phyloP scores from a whole-genome alignment of 92 coral and sea anemone species.

The Parazoanthus swiftii region DNA sequence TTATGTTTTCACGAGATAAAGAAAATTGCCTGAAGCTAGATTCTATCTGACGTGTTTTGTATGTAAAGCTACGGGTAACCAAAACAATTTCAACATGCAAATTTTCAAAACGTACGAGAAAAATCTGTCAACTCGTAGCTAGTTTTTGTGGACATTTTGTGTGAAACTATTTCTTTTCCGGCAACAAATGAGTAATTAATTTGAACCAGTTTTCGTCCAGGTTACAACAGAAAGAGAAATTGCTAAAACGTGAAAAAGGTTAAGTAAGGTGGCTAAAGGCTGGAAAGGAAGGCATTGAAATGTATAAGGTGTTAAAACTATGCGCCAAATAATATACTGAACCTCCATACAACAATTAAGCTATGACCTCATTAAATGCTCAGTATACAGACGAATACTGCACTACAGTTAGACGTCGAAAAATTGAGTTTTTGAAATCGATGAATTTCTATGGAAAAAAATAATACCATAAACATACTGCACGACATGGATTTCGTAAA shows the following conservation, averaged over 20 bases:
- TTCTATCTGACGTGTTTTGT: background rate
- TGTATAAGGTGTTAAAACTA: no score
- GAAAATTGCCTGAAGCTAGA: constrained; percentile 35
- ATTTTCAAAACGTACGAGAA: background rate
- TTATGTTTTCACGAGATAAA: background rate
- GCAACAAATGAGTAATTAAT: background rate
- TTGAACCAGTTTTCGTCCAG: background rate
- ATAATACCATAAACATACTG: no score
- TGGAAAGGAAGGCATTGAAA: no score
- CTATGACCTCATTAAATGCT: no score
- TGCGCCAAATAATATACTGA: no score
- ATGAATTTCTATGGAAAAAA: no score
- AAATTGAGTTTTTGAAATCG: no score
- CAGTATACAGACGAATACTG: no score
- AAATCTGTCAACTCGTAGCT: background rate
- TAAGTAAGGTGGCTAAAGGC: no score
- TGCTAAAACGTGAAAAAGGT: background rate
- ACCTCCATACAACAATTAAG: no score
- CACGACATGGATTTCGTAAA: no score
- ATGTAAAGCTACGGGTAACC: background rate
- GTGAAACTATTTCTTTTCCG: background rate
- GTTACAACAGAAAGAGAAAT: background rate
- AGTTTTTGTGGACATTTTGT: background rate
- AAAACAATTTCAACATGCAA: background rate
- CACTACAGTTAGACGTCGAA: no score